Percentiles rank a stretch among this genome's conserved stretches.
Evolutionary conservation across 2,797 vertebrate genomes (phyloP).

Genomic region (Cyclura pinguis): DNA sequence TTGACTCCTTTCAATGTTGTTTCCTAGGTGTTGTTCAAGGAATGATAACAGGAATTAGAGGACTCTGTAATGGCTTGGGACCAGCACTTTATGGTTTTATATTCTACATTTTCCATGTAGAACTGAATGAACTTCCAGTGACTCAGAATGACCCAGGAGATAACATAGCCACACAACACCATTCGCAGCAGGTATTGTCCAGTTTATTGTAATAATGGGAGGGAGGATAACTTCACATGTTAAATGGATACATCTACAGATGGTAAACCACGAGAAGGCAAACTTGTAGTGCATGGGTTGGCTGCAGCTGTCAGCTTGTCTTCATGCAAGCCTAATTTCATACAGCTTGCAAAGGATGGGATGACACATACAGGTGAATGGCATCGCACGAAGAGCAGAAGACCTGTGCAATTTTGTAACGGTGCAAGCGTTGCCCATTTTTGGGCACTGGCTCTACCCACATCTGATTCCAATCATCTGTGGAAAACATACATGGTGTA

Average conservation of each 20-base stretch:
- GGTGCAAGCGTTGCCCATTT: neutral
- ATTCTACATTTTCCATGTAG: slow-evolving; percentile 92
- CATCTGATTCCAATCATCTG: neutral
- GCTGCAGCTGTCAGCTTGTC: neutral
- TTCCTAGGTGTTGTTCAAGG: slow-evolving; percentile 88
- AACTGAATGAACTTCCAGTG: slow-evolving; percentile 85
- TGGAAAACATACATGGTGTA: neutral
- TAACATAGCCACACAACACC: slow-evolving; percentile 72
- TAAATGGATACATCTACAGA: neutral
- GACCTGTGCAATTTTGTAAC: neutral
- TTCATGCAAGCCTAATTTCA: neutral
- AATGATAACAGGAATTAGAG: slow-evolving; percentile 91
- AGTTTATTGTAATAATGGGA: neutral
- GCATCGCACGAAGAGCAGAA: neutral
- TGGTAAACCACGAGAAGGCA: neutral
- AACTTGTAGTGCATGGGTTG: too few relatives aligned
- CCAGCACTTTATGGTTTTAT: slow-evolving; percentile 91
- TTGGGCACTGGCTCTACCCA: too few relatives aligned
- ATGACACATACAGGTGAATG: neutral
- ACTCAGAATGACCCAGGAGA: slow-evolving; percentile 75
- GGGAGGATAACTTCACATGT: neutral
- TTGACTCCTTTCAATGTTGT: neutral
- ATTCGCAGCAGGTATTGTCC: slow-evolving; percentile 81
- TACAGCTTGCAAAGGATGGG: too few relatives aligned
- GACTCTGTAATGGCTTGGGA: slow-evolving; percentile 88